Conservation (phyloP, 1,140 invertebrate genomes). For the Megalopta genalis region DNA sequence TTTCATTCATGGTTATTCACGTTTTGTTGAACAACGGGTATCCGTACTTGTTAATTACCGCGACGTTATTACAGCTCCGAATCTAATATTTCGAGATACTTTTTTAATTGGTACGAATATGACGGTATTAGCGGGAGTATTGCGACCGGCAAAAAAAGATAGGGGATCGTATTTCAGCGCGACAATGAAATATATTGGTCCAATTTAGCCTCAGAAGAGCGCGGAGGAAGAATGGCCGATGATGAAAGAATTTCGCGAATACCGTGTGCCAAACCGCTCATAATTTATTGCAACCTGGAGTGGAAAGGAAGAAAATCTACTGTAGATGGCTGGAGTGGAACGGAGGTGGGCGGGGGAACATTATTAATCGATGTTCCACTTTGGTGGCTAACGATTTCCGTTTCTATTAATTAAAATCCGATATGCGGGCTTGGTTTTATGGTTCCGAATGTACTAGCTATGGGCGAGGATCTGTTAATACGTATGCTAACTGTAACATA, state of each 20-base stretch:
- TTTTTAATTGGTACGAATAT: too few relatives aligned
- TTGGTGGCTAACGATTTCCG: slow-evolving; percentile 9
- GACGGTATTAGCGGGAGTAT: background rate
- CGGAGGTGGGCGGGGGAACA: background rate
- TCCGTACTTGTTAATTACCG: too few relatives aligned
- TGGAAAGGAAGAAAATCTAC: background rate
- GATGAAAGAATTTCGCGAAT: background rate
- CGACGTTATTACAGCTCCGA: too few relatives aligned
- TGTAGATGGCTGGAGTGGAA: background rate
- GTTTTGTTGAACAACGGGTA: too few relatives aligned
- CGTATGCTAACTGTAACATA: background rate
- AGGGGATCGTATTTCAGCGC: background rate
- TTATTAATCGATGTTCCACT: slow-evolving; percentile 5
- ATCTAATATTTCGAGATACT: too few relatives aligned
- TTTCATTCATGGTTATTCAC: too few relatives aligned
- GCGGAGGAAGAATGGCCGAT: background rate
- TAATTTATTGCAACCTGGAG: slow-evolving; percentile 8
- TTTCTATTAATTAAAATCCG: slow-evolving; percentile 16
- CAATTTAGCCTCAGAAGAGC: background rate
- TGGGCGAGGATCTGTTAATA: background rate
- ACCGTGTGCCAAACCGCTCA: background rate
- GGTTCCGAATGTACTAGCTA: background rate
- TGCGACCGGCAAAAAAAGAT: background rate
- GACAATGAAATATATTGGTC: background rate
- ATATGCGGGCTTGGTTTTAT: slow-evolving; percentile 4